phyloP scores from a whole-genome alignment of 2,888 invertebrate genomes.

The Strigamia transsilvanica region DNA sequence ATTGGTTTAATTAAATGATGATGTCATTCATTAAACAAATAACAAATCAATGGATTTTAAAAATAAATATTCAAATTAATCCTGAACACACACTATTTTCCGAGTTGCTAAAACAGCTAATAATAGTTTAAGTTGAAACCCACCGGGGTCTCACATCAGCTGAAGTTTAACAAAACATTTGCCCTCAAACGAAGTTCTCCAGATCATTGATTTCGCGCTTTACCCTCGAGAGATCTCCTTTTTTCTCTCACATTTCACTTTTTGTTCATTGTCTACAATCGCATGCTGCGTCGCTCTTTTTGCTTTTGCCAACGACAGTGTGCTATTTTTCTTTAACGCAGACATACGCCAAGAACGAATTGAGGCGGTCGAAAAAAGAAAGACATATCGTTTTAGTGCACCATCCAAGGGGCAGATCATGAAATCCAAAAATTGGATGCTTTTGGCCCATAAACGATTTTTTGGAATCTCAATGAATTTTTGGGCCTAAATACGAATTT shows the following conservation, averaged over 20 bases:
- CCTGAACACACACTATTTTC: too few relatives aligned
- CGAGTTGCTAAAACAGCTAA: too few relatives aligned
- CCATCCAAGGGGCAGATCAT: too few relatives aligned
- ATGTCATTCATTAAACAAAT: too few relatives aligned
- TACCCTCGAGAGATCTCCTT: conserved; percentile 18
- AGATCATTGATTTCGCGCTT: conserved; percentile 22
- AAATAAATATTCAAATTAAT: too few relatives aligned
- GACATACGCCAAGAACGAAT: conserved; percentile 46
- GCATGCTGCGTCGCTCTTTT: conserved; percentile 40
- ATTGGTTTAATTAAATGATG: too few relatives aligned
- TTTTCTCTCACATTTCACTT: not conserved
- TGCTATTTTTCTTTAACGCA: conserved; percentile 34
- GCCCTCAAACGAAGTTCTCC: not conserved
- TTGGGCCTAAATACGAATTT: too few relatives aligned
- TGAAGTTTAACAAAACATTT: conserved; percentile 40
- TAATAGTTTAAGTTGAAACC: too few relatives aligned
- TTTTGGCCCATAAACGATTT: too few relatives aligned
- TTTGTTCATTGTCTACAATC: conserved; percentile 38
- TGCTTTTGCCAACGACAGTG: conserved; percentile 38
- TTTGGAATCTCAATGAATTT: too few relatives aligned
- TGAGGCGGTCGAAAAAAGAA: conserved; percentile 3
- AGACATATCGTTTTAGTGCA: not conserved
- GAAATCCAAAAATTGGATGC: too few relatives aligned
- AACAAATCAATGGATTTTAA: too few relatives aligned
- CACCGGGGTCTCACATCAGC: not conserved